A percentile compares a stretch with the other conserved stretches of the same genome.
phyloP scores from a whole-genome alignment of 2,113 vertebrate genomes.

The Myrmecobius fasciatus region DNA sequence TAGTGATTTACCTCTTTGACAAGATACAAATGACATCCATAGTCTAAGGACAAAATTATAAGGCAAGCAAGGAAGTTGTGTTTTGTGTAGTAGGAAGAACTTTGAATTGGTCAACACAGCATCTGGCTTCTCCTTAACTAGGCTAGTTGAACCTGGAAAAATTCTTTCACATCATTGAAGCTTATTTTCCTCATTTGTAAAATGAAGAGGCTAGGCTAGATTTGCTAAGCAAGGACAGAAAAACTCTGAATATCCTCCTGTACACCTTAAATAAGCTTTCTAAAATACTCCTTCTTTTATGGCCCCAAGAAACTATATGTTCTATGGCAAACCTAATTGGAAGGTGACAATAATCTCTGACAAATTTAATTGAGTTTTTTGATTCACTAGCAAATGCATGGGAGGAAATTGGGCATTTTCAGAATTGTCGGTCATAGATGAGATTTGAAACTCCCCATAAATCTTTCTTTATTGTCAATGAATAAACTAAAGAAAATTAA shows the following conservation, averaged over 20 bases:
- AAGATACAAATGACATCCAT: not conserved
- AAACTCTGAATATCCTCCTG: not conserved
- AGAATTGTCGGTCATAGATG: conserved; percentile 75
- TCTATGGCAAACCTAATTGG: conserved; percentile 75
- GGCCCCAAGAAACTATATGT: conserved; percentile 51
- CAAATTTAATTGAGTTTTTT: conserved; percentile 71
- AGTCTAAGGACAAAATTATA: not conserved
- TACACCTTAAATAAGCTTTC: conserved; percentile 59
- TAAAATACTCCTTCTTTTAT: conserved; percentile 45
- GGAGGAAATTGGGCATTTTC: conserved; percentile 64
- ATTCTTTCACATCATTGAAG: not conserved
- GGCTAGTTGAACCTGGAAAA: not conserved
- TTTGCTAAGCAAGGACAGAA: not conserved
- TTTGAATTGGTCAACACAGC: not conserved
- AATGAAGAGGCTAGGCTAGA: not conserved
- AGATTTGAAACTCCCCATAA: conserved; percentile 73
- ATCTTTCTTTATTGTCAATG: conserved; percentile 72
- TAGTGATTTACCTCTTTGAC: not conserved
- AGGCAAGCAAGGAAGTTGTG: not conserved
- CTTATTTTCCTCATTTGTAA: not conserved
- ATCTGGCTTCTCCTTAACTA: not conserved
- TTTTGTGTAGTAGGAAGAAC: not conserved
- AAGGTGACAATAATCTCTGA: conserved; percentile 67
- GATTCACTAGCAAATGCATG: conserved; percentile 69
- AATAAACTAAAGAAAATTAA: conserved; percentile 61